Evolutionary conservation across 2,888 invertebrate genomes (phyloP).

Genomic region (Eumacrocentrus americanus): DNA sequence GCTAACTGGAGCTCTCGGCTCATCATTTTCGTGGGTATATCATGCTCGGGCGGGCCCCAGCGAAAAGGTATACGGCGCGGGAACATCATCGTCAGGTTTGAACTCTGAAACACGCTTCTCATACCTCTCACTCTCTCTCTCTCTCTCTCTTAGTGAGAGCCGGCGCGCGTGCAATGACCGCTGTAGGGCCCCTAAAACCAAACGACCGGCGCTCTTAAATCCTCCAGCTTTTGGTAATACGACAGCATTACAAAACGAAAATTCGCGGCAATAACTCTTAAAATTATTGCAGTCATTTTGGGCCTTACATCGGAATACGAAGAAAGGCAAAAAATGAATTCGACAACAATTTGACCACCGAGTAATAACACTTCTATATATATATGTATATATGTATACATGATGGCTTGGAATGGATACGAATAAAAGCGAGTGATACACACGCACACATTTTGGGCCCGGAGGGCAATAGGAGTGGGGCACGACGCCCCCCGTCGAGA

Average conservation of each 20-base stretch:
- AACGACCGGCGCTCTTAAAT: not conserved
- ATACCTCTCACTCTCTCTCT: not conserved
- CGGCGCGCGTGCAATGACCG: conserved; percentile 35
- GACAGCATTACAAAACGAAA: conserved; percentile 1
- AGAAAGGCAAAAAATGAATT: conserved; percentile 21
- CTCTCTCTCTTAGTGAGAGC: conserved; percentile 18
- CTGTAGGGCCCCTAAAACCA: conserved; percentile 14
- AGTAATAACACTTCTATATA: no score
- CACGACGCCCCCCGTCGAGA: conserved; percentile 53
- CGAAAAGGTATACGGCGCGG: not conserved
- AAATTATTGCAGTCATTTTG: conserved; percentile 13
- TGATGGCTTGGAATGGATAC: no score
- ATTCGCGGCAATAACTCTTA: not conserved
- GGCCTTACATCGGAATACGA: conserved; percentile 18
- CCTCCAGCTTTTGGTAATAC: not conserved
- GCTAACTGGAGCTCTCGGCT: conserved; percentile 41
- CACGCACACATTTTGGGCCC: conserved; percentile 22
- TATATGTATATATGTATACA: no score
- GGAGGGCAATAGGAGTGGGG: conserved; percentile 37
- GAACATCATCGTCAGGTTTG: not conserved
- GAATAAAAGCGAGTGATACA: not conserved
- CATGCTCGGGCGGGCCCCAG: not conserved
- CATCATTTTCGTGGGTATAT: not conserved
- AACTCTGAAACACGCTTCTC: not conserved
- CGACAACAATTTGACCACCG: conserved; percentile 27